Evolutionary conservation across 1,140 invertebrate genomes (phyloP).

Genomic region (Drosophila teissieri): DNA sequence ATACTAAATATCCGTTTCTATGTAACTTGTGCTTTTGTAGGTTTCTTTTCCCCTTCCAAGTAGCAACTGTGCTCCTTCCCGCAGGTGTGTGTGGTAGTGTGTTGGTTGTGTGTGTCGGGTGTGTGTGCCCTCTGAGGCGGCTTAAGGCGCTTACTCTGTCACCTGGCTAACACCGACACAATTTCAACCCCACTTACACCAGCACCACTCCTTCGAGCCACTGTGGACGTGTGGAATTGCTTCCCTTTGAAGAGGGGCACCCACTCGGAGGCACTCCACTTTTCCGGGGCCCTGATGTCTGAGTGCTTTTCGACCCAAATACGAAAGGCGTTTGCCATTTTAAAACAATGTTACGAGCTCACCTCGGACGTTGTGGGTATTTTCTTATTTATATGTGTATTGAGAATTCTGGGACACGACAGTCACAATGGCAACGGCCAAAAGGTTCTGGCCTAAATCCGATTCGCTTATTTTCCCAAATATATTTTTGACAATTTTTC

Average conservation of each 20-base stretch:
- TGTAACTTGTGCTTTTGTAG: conserved; percentile 8
- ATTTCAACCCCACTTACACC: not conserved
- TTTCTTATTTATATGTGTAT: conserved; percentile 28
- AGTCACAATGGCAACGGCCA: conserved; percentile 8
- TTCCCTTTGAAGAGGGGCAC: conserved; percentile 19
- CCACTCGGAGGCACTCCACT: conserved; percentile 23
- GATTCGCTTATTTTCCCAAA: conserved; percentile 45
- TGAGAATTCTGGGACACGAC: conserved; percentile 24
- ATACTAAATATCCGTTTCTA: conserved; percentile 9
- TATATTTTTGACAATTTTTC: conserved; percentile 56
- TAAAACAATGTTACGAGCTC: conserved; percentile 64
- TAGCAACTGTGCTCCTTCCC: conserved; percentile 27
- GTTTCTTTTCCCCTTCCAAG: conserved; percentile 34
- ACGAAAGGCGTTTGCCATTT: conserved; percentile 53
- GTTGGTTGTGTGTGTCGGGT: conserved; percentile 3
- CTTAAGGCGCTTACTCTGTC: conserved; percentile 80
- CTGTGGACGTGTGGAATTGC: conserved; percentile 22
- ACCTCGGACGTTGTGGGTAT: conserved; percentile 11
- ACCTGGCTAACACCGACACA: conserved; percentile 66
- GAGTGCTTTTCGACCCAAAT: conserved; percentile 79
- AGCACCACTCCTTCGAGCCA: not conserved
- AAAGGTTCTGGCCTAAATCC: conserved; percentile 20
- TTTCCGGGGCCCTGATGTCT: conserved; percentile 41
- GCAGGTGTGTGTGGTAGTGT: not conserved
- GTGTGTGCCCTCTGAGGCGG: conserved; percentile 53